These are phyloP conservation scores for Chaunax sp. DNA, from an alignment of 2,797 vertebrate species.

Conservation along the genomic window DNA sequence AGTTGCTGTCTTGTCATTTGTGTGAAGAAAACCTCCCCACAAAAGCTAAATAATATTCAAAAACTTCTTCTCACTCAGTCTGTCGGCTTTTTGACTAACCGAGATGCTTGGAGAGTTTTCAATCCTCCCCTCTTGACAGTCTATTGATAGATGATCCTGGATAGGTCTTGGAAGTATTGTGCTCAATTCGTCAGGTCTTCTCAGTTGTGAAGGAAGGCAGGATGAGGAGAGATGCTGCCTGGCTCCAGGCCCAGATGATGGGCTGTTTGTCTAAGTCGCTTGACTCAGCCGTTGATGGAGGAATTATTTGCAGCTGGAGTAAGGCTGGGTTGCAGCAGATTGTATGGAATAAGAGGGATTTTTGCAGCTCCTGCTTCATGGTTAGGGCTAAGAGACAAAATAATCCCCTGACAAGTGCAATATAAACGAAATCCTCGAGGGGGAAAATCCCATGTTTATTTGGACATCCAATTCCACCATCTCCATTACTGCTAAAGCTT, in stretches of 20 bases:
- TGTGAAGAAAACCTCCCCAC: conserved; percentile 20
- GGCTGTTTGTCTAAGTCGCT: conserved; percentile 63
- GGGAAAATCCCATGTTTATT: conserved; percentile 73
- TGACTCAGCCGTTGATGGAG: conserved; percentile 60
- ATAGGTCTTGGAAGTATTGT: conserved; percentile 49
- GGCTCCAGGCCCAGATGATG: conserved; percentile 52
- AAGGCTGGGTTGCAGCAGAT: conserved; percentile 67
- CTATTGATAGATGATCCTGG: conserved; percentile 29
- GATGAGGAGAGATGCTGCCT: conserved; percentile 33
- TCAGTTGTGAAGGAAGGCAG: conserved; percentile 36
- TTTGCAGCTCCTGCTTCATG: conserved; percentile 62
- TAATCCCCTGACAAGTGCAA: conserved; percentile 76
- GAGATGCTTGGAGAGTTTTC: conserved; percentile 19
- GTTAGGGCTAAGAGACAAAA: conserved; percentile 61
- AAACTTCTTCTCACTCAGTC: not conserved
- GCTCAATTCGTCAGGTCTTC: conserved; percentile 50
- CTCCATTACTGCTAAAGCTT: conserved; percentile 33
- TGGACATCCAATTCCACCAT: conserved; percentile 50
- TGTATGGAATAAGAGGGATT: conserved; percentile 70
- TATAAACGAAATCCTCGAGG: conserved; percentile 68
- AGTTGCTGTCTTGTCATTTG: conserved; percentile 2
- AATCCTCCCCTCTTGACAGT: conserved; percentile 20
- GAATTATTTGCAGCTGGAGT: conserved; percentile 71
- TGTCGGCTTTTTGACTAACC: conserved; percentile 5
- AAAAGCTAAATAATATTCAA: conserved; percentile 38